Conservation (phyloP, 2,797 vertebrate species). For the Odontamblyopus lacepedii region DNA sequence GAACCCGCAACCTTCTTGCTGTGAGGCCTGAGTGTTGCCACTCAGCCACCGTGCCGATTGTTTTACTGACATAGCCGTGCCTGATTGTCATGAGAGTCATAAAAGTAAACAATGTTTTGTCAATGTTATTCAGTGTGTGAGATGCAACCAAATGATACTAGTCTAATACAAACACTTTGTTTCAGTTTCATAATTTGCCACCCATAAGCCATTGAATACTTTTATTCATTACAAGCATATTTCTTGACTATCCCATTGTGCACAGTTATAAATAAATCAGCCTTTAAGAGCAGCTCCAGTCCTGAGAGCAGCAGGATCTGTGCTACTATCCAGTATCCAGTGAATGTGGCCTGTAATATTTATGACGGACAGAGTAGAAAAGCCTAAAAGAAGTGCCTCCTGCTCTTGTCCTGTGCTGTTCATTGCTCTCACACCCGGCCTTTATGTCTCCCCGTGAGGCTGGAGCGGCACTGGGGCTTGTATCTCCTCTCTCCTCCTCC, state of each 20-base stretch:
- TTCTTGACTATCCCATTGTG: background rate
- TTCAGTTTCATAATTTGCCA: background rate
- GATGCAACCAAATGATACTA: background rate
- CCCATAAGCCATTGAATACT: background rate
- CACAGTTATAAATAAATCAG: background rate
- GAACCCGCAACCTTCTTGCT: too few relatives aligned
- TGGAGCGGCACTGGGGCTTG: constrained; percentile 10
- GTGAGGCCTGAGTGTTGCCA: too few relatives aligned
- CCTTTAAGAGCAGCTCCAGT: constrained; percentile 4
- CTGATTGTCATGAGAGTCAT: too few relatives aligned
- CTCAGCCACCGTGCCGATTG: too few relatives aligned
- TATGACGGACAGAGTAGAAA: constrained; percentile 35
- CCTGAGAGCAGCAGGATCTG: constrained; percentile 18
- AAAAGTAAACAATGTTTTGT: too few relatives aligned
- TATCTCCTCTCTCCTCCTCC: constrained; percentile 45
- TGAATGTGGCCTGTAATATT: constrained; percentile 45
- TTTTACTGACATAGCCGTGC: too few relatives aligned
- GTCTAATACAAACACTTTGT: background rate
- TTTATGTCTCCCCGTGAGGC: constrained; percentile 14
- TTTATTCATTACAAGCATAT: background rate
- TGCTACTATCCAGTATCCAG: background rate
- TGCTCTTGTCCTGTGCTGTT: constrained; percentile 25
- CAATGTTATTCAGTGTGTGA: background rate
- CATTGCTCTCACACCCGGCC: constrained; percentile 15
- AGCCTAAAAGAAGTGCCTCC: constrained; percentile 29